Evolutionary conservation across 2,888 invertebrate genomes (phyloP).

Genomic region (Ochropleura plecta): DNA sequence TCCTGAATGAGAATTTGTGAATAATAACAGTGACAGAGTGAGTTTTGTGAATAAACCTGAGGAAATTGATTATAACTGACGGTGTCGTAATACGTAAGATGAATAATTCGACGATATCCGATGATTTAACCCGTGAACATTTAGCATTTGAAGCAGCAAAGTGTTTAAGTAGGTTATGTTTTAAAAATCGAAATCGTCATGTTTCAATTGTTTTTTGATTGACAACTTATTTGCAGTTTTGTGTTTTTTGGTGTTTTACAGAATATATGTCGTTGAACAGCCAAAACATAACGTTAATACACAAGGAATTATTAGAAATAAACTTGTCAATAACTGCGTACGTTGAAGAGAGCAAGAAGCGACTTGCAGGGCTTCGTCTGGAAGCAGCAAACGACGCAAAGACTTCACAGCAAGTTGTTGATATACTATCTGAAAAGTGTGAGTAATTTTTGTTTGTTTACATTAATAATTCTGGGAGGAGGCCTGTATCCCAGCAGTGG

Average conservation of each 20-base stretch:
- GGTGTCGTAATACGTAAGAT: slow-evolving; percentile 79
- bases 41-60: slow-evolving; percentile 62
- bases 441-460: slow-evolving; percentile 62
- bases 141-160: slow-evolving; percentile 82
- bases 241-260: slow-evolving; percentile 73
- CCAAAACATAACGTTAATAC: slow-evolving; percentile 79
- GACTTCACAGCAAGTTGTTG: slow-evolving; percentile 83
- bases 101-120: slow-evolving; percentile 87
- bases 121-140: slow-evolving; percentile 83
- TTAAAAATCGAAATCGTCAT: slow-evolving; percentile 80
- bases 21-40: not conserved
- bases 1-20: slow-evolving; percentile 52
- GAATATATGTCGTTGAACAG: slow-evolving; percentile 83
- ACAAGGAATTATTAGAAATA: slow-evolving; percentile 85
- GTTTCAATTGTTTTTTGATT: slow-evolving; percentile 78
- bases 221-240: slow-evolving; percentile 50
- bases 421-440: slow-evolving; percentile 83
- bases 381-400: slow-evolving; percentile 81
- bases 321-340: slow-evolving; percentile 86
- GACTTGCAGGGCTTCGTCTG: slow-evolving; percentile 77
- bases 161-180: slow-evolving; percentile 87
- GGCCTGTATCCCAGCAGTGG: not conserved
- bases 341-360: slow-evolving; percentile 84
- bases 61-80: slow-evolving; percentile 70
- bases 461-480: not conserved